Conservation (phyloP, 2,888 invertebrate genomes). For the Ptilodon capucinus region DNA sequence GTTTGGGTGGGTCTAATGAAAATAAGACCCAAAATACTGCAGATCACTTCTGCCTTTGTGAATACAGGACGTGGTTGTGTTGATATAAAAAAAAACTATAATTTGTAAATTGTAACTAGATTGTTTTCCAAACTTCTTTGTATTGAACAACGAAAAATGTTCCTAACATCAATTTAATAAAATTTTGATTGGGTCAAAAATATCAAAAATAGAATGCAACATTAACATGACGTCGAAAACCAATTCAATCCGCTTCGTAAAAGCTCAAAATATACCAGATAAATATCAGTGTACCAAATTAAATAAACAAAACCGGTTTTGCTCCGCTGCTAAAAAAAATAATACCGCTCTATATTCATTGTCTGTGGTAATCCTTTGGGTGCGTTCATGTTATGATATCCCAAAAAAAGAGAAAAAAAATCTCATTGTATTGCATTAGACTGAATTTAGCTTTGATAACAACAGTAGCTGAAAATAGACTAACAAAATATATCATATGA, state of each 20-base stretch:
- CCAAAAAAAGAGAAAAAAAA: constrained; percentile 32
- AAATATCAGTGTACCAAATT: constrained; percentile 31
- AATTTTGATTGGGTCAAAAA: not conserved
- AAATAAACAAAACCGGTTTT: constrained; percentile 23
- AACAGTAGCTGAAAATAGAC: constrained; percentile 17
- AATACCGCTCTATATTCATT: constrained; percentile 49
- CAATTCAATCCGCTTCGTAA: constrained; percentile 13
- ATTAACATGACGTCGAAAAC: constrained; percentile 6
- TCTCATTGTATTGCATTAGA: constrained; percentile 50
- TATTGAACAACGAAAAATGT: no score
- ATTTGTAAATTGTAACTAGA: no score
- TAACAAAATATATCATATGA: no score
- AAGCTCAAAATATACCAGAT: constrained; percentile 23
- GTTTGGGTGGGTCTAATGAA: no score
- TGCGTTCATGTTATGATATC: constrained; percentile 40
- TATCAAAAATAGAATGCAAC: not conserved
- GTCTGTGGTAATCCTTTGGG: constrained; percentile 38
- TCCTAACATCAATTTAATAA: not conserved
- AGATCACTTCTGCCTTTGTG: no score
- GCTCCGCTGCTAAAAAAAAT: constrained; percentile 17
- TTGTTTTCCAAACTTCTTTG: no score
- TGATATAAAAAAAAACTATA: no score
- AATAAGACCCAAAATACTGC: no score
- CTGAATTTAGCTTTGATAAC: constrained; percentile 11
- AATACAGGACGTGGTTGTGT: no score